phyloP scores from a whole-genome alignment of 2,113 vertebrate species.

The Pseudois nayaur region DNA sequence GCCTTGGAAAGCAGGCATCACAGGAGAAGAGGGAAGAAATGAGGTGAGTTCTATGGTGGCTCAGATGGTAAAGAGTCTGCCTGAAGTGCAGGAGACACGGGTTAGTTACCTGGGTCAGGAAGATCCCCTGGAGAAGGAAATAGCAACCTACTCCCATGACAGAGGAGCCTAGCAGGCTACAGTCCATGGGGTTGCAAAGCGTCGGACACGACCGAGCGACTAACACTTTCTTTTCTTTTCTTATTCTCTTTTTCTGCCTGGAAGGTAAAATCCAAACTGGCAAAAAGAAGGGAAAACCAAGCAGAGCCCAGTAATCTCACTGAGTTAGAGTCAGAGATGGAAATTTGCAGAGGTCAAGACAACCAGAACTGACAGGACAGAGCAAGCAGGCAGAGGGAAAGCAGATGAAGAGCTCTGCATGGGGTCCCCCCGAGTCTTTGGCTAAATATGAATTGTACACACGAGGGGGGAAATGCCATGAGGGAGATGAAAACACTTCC shows the following conservation, averaged over 20 bases:
- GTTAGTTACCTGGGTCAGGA: background rate
- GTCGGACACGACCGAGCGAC: rapidly evolving
- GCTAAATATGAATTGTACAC: background rate
- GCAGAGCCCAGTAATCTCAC: background rate
- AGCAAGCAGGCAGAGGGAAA: background rate
- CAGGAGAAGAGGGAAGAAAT: background rate
- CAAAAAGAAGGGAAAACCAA: background rate
- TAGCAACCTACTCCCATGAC: background rate
- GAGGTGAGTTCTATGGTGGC: background rate
- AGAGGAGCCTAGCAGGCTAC: background rate
- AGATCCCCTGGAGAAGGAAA: background rate
- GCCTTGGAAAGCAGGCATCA: background rate
- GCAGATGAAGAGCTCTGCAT: background rate
- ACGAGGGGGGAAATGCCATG: background rate
- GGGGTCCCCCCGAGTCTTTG: background rate
- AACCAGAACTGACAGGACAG: background rate
- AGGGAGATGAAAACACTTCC: background rate
- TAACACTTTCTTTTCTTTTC: background rate
- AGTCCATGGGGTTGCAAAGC: background rate
- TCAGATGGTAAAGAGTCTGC: background rate
- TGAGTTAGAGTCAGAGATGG: background rate
- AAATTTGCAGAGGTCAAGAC: background rate
- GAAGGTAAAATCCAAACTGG: background rate
- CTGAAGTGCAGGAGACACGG: background rate
- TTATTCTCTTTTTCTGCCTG: background rate